Evolutionary conservation across 2,888 invertebrate species (phyloP), one percentile per base, ranked within the genome.

Genomic region (Silvanus unidentatus): DNA sequence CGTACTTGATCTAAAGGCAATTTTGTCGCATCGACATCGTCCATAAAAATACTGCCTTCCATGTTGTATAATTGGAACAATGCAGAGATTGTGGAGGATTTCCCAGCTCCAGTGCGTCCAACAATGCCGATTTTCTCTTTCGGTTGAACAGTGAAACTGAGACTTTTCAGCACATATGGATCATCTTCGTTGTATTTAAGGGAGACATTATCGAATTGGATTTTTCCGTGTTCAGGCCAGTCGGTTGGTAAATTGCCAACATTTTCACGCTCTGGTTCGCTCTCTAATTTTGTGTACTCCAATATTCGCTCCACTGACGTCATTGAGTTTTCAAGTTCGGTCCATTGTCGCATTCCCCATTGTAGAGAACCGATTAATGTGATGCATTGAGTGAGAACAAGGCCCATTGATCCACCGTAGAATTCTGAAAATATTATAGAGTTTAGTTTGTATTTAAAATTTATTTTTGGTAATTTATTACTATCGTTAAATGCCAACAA

Each of bases 61-160:
- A 86, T 75, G 50, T 83, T 84, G 5, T 88, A 84, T 49, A 97
- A 67, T 45, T 94, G 85, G 69, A 92, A 93, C 14, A 94, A 70
- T 1, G 87, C 86, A 0, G 85, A 77, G 56, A 88, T 84, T 38
- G 87, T 70, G 0, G 87, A 87, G 0, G 86, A 84, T 66, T 88
- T 88, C n/a, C 90, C 91, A 1, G 90, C 90, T 0, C 91, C 91
- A 0, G 91, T 91, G 57, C 90, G 73, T 0, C 91, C 90, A 2
- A 88, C 85, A 6, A 90, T 82, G 2, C 89, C 89, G 15, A 88
- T 76, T 75, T 86, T 86, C 74, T 81, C 80, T 45, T 80, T 80
- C n/a, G 82, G 76, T 58, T 82, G 75, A 40, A 90, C 80, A 0
- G 72, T 65, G 44, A 91, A 78, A 48, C 77, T 79, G 4, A 91